Evolutionary conservation across 2,797 vertebrate genomes (phyloP).

Genomic region (Manis crassicaudata): DNA sequence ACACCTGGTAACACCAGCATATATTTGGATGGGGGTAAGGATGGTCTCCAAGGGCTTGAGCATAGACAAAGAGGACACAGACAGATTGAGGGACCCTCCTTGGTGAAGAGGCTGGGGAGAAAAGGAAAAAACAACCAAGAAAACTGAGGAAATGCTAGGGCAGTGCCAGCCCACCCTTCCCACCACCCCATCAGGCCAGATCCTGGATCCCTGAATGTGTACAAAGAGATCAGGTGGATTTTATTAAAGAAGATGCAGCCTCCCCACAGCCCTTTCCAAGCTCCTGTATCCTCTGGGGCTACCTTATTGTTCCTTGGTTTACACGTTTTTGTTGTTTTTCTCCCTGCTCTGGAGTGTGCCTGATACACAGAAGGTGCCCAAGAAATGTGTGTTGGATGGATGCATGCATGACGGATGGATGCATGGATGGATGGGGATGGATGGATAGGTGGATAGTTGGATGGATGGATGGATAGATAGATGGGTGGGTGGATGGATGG

Average conservation of each 20-base stretch:
- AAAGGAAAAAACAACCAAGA: neutral
- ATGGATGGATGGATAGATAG: neutral
- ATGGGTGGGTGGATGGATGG: too few species aligned
- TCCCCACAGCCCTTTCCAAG: too few species aligned
- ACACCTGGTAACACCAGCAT: neutral
- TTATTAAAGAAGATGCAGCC: too few species aligned
- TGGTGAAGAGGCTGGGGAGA: neutral
- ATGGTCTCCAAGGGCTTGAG: neutral
- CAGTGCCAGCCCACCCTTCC: too few species aligned
- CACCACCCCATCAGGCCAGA: neutral
- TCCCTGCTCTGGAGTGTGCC: neutral
- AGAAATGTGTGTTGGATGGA: too few species aligned
- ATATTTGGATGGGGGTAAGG: neutral
- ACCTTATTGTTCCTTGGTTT: neutral
- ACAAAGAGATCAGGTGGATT: neutral
- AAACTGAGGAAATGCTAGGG: neutral
- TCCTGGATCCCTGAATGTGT: too few species aligned
- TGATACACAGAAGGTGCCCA: neutral
- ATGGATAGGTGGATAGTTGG: neutral
- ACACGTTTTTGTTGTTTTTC: neutral
- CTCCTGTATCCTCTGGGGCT: too few species aligned
- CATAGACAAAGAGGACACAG: neutral
- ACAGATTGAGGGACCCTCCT: neutral
- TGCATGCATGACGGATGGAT: neutral
- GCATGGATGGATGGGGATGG: neutral